Evolutionary conservation across 1,140 invertebrate species (phyloP).

Genomic region (Trachymyrmex septentrionalis): DNA sequence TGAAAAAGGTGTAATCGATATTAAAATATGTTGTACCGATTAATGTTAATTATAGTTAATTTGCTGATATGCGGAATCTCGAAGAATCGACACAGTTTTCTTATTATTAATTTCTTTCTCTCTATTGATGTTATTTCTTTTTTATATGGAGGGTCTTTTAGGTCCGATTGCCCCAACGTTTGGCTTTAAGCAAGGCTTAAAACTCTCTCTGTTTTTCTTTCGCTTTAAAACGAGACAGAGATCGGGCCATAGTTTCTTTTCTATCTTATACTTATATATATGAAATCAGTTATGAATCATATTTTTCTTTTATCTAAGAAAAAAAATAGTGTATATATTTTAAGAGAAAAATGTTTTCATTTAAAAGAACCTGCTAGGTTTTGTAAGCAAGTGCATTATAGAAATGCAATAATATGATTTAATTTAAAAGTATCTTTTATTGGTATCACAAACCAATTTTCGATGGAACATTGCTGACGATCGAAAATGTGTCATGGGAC

Average conservation of each 20-base stretch:
- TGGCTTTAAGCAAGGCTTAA: too few relatives aligned
- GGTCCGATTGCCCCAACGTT: too few relatives aligned
- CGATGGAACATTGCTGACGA: slow-evolving; percentile 14
- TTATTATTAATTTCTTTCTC: background rate
- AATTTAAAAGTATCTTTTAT: slow-evolving; percentile 22
- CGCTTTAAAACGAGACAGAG: too few relatives aligned
- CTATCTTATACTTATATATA: background rate
- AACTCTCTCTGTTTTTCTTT: too few relatives aligned
- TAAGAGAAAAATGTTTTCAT: background rate
- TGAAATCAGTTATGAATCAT: background rate
- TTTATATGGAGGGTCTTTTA: background rate
- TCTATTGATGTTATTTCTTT: background rate
- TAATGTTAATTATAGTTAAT: background rate
- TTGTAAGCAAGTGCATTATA: background rate
- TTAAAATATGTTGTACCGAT: background rate
- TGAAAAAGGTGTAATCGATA: background rate
- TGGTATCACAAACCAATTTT: slow-evolving; percentile 5
- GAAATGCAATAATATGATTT: slow-evolving; percentile 39
- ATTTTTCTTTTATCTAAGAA: background rate
- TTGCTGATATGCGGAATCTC: background rate
- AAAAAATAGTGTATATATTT: background rate
- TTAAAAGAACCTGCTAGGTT: background rate
- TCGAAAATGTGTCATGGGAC: slow-evolving; percentile 70
- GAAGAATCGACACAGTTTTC: background rate
- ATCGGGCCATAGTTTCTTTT: background rate